Percentiles rank a stretch among this genome's conserved stretches.
Conservation (phyloP, 2,113 vertebrate species). For the Centropus bengalensis region DNA sequence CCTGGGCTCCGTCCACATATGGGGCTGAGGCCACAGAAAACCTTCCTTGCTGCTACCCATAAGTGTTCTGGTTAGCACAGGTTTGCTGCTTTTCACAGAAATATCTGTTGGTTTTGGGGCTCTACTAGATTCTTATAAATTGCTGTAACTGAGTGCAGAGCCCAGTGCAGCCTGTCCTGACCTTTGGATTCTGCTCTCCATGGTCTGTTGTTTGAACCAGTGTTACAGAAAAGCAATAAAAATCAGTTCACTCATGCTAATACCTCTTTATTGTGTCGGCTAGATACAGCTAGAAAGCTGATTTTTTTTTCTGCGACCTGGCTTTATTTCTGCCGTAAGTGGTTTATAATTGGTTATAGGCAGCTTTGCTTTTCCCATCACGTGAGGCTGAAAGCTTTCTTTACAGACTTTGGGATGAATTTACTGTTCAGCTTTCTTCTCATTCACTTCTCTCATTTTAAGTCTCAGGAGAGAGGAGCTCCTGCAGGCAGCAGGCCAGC, state of each 20-base stretch:
- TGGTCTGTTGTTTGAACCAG: not conserved
- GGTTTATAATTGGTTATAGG: not conserved
- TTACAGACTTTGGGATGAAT: not conserved
- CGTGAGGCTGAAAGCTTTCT: not conserved
- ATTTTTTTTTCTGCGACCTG: not conserved
- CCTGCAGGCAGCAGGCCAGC: not conserved
- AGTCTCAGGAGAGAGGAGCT: not conserved
- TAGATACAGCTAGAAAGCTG: not conserved
- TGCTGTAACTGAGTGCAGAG: not conserved
- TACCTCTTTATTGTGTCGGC: not conserved
- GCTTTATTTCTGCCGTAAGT: not conserved
- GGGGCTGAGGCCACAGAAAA: not conserved
- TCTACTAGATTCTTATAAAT: not conserved
- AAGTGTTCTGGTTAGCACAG: rapidly evolving
- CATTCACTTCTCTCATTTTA: not conserved
- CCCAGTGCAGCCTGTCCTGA: rapidly evolving
- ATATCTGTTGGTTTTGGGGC: not conserved
- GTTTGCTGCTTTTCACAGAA: not conserved
- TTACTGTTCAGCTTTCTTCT: not conserved
- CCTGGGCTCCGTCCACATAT: not conserved
- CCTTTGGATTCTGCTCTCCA: not conserved
- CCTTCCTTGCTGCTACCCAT: not conserved
- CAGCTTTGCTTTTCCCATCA: not conserved
- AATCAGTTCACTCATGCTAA: not conserved
- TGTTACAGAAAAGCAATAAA: not conserved